A percentile compares a stretch with the other conserved stretches of the same genome.
Conservation (phyloP, 2,888 invertebrate genomes). For the Scaptodrosophila latifasciaeformis region DNA sequence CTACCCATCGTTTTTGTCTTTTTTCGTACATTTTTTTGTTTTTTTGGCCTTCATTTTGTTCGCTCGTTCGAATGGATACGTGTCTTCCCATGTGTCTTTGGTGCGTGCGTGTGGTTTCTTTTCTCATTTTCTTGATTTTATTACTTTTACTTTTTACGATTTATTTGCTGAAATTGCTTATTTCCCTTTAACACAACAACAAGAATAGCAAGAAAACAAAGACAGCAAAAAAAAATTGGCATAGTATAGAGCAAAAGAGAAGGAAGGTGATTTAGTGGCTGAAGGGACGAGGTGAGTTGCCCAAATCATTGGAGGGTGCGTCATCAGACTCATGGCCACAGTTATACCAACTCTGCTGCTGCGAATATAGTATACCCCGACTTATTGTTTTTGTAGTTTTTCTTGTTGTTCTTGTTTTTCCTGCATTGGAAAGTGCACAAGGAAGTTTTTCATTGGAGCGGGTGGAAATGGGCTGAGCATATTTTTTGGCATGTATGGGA, state of each 20-base stretch:
- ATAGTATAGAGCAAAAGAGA: not conserved
- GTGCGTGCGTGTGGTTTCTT: constrained; percentile 37
- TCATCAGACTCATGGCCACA: too few species aligned
- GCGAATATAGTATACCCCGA: not conserved
- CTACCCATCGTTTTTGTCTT: constrained; percentile 18
- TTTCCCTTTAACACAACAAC: constrained; percentile 43
- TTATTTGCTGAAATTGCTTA: constrained; percentile 66
- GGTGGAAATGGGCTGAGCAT: too few species aligned
- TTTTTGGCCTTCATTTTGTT: too few species aligned
- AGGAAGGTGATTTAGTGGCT: too few species aligned
- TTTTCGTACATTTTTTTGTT: too few species aligned
- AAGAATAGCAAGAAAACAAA: constrained; percentile 8
- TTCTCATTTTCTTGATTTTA: too few species aligned
- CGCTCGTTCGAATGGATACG: constrained; percentile 7
- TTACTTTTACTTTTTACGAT: constrained; percentile 68
- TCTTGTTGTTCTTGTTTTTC: constrained; percentile 15
- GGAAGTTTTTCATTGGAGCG: too few species aligned
- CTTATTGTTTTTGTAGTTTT: constrained; percentile 24
- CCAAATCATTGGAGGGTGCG: too few species aligned
- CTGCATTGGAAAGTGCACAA: too few species aligned
- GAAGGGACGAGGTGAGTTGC: too few species aligned
- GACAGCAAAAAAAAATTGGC: constrained; percentile 44
- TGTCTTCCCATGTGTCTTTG: constrained; percentile 10
- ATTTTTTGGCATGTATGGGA: too few species aligned
- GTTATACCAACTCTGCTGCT: too few species aligned